A percentile compares a stretch with the other conserved stretches of the same genome.
Evolutionary conservation across 2,113 vertebrate genomes (phyloP).

Genomic region (Cepphus grylle): DNA sequence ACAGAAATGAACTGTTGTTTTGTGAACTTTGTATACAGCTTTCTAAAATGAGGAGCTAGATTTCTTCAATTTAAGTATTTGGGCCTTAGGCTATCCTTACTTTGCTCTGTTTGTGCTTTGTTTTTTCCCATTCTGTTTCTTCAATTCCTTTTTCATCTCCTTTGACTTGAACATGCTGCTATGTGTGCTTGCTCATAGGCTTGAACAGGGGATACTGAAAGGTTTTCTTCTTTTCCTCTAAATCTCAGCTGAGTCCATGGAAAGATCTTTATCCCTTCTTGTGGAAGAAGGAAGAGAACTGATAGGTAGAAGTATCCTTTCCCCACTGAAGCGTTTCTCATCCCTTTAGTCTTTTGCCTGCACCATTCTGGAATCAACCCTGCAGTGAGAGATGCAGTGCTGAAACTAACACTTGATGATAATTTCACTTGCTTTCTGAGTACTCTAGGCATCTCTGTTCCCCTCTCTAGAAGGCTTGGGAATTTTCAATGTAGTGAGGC

Average conservation of each 20-base stretch:
- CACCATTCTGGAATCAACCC: neutral
- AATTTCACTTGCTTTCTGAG: neutral
- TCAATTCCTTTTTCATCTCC: neutral
- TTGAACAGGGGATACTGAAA: neutral
- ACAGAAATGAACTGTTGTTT: neutral
- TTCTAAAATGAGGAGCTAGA: neutral
- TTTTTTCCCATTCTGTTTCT: neutral
- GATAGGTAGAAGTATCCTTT: neutral
- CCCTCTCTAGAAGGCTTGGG: neutral
- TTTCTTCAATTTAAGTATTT: neutral
- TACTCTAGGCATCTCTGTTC: neutral
- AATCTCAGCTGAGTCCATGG: neutral
- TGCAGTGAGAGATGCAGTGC: neutral
- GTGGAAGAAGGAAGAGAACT: neutral
- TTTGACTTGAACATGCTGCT: neutral
- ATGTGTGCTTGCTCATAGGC: neutral
- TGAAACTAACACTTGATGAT: neutral
- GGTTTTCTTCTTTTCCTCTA: neutral
- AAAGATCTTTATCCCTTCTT: neutral
- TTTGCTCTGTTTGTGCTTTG: neutral
- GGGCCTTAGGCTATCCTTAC: neutral
- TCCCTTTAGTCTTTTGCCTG: neutral
- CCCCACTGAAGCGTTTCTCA: neutral
- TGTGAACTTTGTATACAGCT: neutral
- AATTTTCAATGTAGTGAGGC: neutral